Conservation (phyloP, 2,113 vertebrate genomes). For the Porphyrio hochstetteri region DNA sequence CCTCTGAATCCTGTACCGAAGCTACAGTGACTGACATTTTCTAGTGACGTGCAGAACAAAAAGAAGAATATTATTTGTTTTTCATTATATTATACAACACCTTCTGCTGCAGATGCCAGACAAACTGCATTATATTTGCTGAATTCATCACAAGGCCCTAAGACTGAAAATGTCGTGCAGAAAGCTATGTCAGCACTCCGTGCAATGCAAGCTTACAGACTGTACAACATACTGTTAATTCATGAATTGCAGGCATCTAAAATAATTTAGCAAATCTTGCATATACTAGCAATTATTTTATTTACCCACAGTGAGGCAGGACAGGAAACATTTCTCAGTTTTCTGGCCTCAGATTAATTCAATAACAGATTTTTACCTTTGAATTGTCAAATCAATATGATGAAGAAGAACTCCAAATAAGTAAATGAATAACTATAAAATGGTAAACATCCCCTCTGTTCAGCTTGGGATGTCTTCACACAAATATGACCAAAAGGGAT, state of each 20-base stretch:
- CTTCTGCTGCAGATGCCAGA: neutral
- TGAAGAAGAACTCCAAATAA: neutral
- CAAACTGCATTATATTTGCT: neutral
- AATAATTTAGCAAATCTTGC: neutral
- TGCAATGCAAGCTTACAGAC: neutral
- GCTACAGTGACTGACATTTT: neutral
- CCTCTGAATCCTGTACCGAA: neutral
- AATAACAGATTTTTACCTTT: neutral
- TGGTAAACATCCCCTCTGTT: neutral
- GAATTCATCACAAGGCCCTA: neutral
- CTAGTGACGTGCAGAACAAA: slow-evolving; percentile 20
- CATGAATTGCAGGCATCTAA: neutral
- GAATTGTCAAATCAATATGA: neutral
- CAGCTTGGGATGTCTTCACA: neutral
- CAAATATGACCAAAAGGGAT: neutral
- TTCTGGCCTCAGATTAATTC: neutral
- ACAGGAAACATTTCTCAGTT: neutral
- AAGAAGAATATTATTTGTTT: neutral
- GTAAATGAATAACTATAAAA: neutral
- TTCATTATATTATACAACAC: slow-evolving; percentile 2
- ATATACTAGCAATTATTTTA: neutral
- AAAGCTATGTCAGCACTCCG: neutral
- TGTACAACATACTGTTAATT: neutral
- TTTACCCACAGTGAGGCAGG: neutral
- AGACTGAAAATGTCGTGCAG: neutral